Evolutionary conservation across 2,113 vertebrate genomes (phyloP).

Genomic region (Electrona antarctica): DNA sequence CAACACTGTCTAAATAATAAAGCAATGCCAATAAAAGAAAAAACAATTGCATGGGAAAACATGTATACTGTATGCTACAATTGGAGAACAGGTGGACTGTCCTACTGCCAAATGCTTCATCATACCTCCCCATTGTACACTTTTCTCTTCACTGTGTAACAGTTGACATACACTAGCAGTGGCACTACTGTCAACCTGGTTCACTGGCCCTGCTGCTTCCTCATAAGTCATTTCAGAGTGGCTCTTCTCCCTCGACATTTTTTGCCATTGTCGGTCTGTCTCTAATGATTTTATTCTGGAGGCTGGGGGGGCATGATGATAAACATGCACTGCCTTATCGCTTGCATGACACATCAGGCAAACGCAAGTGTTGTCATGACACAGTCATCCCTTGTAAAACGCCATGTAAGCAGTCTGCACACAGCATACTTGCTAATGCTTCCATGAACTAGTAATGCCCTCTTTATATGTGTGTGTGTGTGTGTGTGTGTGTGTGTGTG

Average conservation of each 20-base stretch:
- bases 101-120: too few relatives aligned
- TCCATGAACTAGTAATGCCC: background rate
- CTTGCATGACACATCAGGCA: background rate
- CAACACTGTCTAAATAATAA: too few relatives aligned
- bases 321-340: conserved; percentile 7
- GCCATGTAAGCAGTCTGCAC: background rate
- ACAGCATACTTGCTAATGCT: conserved; percentile 1
- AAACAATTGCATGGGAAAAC: background rate
- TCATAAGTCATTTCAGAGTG: background rate
- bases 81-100: background rate
- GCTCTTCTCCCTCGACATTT: background rate
- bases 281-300: too few relatives aligned
- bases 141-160: background rate
- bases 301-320: background rate
- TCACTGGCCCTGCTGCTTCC: background rate
- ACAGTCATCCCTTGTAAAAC: conserved; percentile 13
- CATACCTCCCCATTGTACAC: background rate
- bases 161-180: background rate
- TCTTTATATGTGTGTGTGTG: background rate
- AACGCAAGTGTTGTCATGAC: background rate
- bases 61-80: background rate
- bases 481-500: background rate
- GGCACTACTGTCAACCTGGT: background rate
- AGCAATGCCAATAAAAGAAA: background rate
- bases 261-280: background rate